Evolutionary conservation across 2,797 vertebrate species (phyloP).

Genomic region (Myiotriccus ornatus): DNA sequence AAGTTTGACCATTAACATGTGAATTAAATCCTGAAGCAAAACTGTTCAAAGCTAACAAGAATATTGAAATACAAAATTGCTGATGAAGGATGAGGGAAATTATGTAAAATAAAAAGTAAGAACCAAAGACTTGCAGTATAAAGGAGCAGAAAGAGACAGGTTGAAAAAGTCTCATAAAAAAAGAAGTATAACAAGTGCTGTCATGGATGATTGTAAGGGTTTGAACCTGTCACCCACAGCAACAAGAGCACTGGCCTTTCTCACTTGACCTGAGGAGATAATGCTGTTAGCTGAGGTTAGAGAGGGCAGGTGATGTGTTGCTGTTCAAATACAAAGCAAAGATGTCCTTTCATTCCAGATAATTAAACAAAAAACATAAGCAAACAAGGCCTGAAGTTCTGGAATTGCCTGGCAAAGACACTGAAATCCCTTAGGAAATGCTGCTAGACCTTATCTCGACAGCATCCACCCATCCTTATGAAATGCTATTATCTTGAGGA

Average conservation of each 20-base stretch:
- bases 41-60: background rate
- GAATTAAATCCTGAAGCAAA: background rate
- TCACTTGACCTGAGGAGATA: constrained; percentile 40
- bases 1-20: background rate
- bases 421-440: constrained; percentile 9
- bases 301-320: constrained; percentile 1
- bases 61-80: background rate
- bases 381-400: constrained; percentile 29
- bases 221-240: constrained; percentile 49
- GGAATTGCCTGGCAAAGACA: background rate
- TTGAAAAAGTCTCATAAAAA: background rate
- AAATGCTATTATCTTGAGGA: background rate
- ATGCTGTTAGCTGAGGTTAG: constrained; percentile 41
- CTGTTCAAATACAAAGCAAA: constrained; percentile 45
- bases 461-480: background rate
- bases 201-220: constrained; percentile 36
- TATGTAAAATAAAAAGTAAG: background rate
- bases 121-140: background rate
- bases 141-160: background rate
- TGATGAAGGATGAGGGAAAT: background rate
- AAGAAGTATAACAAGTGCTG: constrained; percentile 1
- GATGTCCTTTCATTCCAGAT: constrained; percentile 26
- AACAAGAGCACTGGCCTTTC: constrained; percentile 20
- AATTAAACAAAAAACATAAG: constrained; percentile 41
- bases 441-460: background rate